A percentile compares a stretch with the other conserved stretches of the same genome.
phyloP scores from a whole-genome alignment of 2,797 vertebrate genomes.

The Nyctibius grandis region DNA sequence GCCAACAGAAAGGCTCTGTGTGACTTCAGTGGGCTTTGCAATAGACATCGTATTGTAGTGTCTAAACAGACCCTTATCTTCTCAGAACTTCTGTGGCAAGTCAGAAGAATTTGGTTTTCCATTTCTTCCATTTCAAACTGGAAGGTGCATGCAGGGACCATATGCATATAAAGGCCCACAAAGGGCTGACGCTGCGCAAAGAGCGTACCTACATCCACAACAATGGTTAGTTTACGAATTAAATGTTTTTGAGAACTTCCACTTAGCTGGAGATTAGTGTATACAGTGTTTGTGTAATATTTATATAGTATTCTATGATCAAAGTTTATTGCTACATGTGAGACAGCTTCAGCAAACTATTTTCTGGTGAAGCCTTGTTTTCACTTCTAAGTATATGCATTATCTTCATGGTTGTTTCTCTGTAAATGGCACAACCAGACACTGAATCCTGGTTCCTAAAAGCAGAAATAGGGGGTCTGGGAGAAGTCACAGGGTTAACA shows the following conservation, averaged over 20 bases:
- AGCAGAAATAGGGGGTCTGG: background rate
- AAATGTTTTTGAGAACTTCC: background rate
- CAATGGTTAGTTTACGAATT: background rate
- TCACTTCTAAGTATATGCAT: background rate
- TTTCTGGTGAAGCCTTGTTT: background rate
- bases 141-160: background rate
- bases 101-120: background rate
- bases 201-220: rapidly evolving
- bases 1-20: background rate
- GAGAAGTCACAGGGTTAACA: slow-evolving; percentile 54
- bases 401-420: background rate
- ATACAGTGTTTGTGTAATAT: background rate
- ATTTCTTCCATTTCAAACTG: background rate
- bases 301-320: background rate
- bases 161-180: background rate
- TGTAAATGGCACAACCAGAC: background rate
- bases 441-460: background rate
- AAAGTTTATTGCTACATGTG: background rate
- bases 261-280: background rate
- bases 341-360: background rate
- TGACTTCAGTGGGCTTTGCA: background rate
- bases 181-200: background rate
- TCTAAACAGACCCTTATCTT: background rate
- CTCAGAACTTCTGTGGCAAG: background rate
- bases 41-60: rapidly evolving